Base-by-base conservation (phyloP, 2,888 invertebrate species). In the Plutella xylostella region DNA sequence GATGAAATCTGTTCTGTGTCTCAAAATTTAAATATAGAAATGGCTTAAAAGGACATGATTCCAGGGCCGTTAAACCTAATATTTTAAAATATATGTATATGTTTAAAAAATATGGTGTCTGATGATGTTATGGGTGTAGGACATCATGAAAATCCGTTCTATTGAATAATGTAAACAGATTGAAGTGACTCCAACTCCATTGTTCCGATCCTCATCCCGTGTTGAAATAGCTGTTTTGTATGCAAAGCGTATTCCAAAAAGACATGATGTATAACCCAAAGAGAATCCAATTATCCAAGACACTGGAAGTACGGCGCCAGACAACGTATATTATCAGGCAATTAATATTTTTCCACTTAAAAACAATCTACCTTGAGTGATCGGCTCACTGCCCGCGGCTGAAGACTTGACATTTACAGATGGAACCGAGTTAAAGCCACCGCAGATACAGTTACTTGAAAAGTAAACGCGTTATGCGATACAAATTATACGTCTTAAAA, bases 331-430 rank as follows among this genome's bases (percentile, higher is more conserved):
- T 72, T 58, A 61, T 58, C 49, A 45, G 51, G 47, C 65, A 67
- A 69, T 76, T 73, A 73, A 68, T 71, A 63, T 58, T 63, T 60
- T 65, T 65, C 58, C 55, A 55, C 55, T 68, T 61, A 56, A 69
- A 68, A 70, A 68, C 61, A 61, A 65, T 67, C 51, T 47, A 31
- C 47, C 59, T 47, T 59, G 64, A 67, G 50, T 58, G 65, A 66
- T 58, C 20, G 21, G 17, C 40, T 21, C 19, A 19, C 38, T 20
- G 14, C 20, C 38, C 15, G 22, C 11, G 22, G 5, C 20, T 20
- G n/a, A 14, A 34, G n/a, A 34, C 34, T 34, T 15, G 34, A 34
- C 34, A 34, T 34, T 34, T 34, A 15, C 14, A 34, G 34, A 15
- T 4, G 34, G 17, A 34, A 34, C 17, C 9, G 28, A 28, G 28